These are phyloP conservation scores for Sepioteuthis lessoniana DNA, from an alignment of 2,888 invertebrate species.

Conservation along the genomic window DNA sequence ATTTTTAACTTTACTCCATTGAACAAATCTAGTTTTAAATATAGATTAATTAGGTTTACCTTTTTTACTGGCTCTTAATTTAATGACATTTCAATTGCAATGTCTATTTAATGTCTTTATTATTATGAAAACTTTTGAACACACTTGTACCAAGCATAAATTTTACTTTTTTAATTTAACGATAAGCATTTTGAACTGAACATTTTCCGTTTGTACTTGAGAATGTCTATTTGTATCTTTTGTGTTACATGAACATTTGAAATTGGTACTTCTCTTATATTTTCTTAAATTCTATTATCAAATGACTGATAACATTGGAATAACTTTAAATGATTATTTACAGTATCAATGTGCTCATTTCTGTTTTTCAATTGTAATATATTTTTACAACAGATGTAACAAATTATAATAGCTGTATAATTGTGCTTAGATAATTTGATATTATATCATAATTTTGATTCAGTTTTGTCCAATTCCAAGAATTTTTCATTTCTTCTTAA, in stretches of 20 bases:
- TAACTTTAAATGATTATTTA: background rate
- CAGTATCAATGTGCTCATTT: background rate
- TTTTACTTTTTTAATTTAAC: background rate
- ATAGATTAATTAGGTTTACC: background rate
- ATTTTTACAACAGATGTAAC: background rate
- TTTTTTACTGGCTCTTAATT: background rate
- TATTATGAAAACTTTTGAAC: background rate
- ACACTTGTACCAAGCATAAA: background rate
- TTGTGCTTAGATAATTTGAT: background rate
- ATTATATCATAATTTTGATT: background rate
- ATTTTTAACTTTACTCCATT: background rate
- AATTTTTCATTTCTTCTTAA: background rate
- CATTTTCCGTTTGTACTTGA: background rate
- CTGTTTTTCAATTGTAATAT: too few species aligned
- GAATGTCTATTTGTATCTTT: background rate
- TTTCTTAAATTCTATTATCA: background rate
- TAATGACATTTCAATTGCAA: background rate
- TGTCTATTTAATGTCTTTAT: background rate
- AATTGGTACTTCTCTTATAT: background rate
- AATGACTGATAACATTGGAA: background rate
- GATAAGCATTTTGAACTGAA: background rate
- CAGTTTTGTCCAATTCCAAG: background rate
- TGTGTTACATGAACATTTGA: background rate
- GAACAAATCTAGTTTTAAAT: background rate
- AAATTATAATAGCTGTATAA: background rate